Evolutionary conservation across 2,797 vertebrate species (phyloP), one percentile per base, ranked within the genome.

Genomic region (Eulemur rubriventer): DNA sequence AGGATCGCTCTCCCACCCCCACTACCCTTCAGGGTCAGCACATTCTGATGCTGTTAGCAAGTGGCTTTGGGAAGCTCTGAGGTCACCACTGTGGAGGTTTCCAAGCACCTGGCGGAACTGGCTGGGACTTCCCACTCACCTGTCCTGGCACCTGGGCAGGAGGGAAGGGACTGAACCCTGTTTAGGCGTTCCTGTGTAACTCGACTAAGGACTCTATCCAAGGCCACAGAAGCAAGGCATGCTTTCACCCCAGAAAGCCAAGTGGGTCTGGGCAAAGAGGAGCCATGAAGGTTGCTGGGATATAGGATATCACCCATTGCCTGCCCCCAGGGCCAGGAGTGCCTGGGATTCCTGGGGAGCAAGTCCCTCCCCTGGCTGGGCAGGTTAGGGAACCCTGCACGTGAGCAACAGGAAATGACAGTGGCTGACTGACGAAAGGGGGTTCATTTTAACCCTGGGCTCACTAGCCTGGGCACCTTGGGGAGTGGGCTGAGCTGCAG

Each of bases 331-430:
- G 96, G 96, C 96, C 0, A 22, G 97, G 97, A 94, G 95, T 96
- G 91, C 86, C 96, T 81, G 35, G 93, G 94, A 93, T 98, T 97
- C 96, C 94, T 90, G 79, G 91, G 96, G 85, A 95, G 85, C 89
- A 89, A 97, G 96, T 95, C 85, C 76, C 76, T 92, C 43, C 92
- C 78, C 96, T 82, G 86, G 91, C 94, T 91, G 52, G 96, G 93
- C 98, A 96, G 95, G 97, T 98, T 97, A 50, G 91, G 96, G 96
- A 96, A 57, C 96, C 89, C 95, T 97, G 85, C 96, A 95, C 30
- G 7, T 92, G 95, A 97, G 96, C 86, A 50, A 91, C 94, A 97
- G 97, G 96, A 97, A 97, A 96, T 97, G 96, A 97, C 96, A 96
- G 67, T 80, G 80, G 57, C 82, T 96, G 91, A 94, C 82, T 96